A percentile compares a stretch with the other conserved stretches of the same genome.
Conservation (phyloP, 1,140 invertebrate genomes). For the Lethrus apterus region DNA sequence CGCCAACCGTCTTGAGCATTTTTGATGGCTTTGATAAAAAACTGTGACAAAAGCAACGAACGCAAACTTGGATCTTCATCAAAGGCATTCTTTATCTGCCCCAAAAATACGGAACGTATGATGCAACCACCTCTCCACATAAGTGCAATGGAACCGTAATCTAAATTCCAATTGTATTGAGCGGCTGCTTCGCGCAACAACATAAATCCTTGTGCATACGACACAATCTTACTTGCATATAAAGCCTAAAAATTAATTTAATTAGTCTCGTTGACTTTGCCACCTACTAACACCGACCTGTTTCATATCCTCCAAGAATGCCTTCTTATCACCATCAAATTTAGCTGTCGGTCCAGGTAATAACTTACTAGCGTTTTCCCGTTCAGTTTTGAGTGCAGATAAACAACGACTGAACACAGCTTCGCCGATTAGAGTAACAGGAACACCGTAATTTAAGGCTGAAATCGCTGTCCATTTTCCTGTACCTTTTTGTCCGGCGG, state of each 20-base stretch:
- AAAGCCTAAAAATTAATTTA: slow-evolving; percentile 61
- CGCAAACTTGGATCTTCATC: slow-evolving; percentile 83
- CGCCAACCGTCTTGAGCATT: slow-evolving; percentile 70
- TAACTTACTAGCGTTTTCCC: slow-evolving; percentile 70
- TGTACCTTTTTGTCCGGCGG: slow-evolving; percentile 98
- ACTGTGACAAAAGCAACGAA: slow-evolving; percentile 91
- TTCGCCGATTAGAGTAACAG: slow-evolving; percentile 96
- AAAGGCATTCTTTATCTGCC: slow-evolving; percentile 95
- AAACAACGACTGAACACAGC: slow-evolving; percentile 95
- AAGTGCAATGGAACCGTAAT: slow-evolving; percentile 95
- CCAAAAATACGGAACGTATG: slow-evolving; percentile 92
- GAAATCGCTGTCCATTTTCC: slow-evolving; percentile 99
- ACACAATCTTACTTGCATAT: slow-evolving; percentile 97
- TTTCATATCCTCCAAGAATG: slow-evolving; percentile 68
- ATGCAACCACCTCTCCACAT: slow-evolving; percentile 99
- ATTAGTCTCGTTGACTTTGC: neutral
- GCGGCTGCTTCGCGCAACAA: slow-evolving; percentile 89
- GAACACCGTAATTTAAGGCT: slow-evolving; percentile 92
- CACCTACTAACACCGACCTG: slow-evolving; percentile 44
- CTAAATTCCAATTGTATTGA: slow-evolving; percentile 88
- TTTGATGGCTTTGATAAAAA: slow-evolving; percentile 82
- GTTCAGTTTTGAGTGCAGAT: slow-evolving; percentile 71
- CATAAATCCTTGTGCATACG: slow-evolving; percentile 99
- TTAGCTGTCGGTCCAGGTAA: slow-evolving; percentile 61
- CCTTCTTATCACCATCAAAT: slow-evolving; percentile 63